These are phyloP conservation scores for Narcine bancroftii DNA, from an alignment of 2,113 vertebrate genomes.

Conservation along the genomic window DNA sequence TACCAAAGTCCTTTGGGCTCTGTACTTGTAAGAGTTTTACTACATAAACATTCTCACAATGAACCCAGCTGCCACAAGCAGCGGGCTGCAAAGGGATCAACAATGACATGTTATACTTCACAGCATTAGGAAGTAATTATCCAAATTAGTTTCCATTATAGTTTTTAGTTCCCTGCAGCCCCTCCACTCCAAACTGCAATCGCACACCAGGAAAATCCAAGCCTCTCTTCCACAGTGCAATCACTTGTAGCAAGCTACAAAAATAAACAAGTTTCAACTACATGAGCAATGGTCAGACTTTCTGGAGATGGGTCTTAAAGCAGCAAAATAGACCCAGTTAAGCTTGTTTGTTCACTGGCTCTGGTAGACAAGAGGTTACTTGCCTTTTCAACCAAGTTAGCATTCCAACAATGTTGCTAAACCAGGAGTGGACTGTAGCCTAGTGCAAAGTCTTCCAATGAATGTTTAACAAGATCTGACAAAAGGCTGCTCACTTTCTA, in stretches of 20 bases:
- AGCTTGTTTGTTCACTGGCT: not conserved
- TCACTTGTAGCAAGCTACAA: not conserved
- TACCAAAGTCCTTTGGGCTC: no score
- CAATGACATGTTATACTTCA: not conserved
- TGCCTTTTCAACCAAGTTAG: not conserved
- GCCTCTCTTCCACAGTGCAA: not conserved
- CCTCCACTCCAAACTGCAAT: no score
- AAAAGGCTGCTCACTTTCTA: not conserved
- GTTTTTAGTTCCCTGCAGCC: no score
- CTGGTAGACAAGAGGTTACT: not conserved
- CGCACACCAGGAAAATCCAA: not conserved
- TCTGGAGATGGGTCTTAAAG: not conserved
- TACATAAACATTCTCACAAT: not conserved
- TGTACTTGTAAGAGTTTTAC: no score
- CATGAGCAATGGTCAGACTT: not conserved
- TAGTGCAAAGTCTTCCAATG: not conserved
- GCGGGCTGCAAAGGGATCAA: not conserved
- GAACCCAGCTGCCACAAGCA: not conserved
- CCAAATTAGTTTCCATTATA: no score
- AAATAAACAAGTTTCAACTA: not conserved
- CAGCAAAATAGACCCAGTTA: not conserved
- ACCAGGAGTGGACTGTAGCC: not conserved
- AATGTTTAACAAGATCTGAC: not conserved
- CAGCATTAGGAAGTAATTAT: not conserved
- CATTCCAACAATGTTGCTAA: not conserved